A percentile compares a stretch with the other conserved stretches of the same genome.
These are phyloP conservation scores for Antitype chi DNA, from an alignment of 2,888 invertebrate genomes.

Conservation along the genomic window DNA sequence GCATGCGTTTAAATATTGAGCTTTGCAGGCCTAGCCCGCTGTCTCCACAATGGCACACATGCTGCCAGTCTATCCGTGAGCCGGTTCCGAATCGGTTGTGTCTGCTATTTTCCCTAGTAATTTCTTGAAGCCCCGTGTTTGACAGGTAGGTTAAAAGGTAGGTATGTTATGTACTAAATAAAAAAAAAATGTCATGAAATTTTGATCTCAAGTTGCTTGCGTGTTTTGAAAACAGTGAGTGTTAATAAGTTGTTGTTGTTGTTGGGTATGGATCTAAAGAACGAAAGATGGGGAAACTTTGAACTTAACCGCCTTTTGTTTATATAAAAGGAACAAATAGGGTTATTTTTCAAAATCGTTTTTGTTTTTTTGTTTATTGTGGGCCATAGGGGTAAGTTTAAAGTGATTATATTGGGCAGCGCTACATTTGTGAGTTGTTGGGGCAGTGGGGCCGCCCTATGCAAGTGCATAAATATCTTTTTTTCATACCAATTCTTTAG, in stretches of 20 bases:
- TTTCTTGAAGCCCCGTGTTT: too few species aligned
- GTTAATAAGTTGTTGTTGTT: not conserved
- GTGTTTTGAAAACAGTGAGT: not conserved
- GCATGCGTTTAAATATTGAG: conserved; percentile 27
- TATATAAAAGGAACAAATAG: not conserved
- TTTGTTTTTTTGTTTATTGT: not conserved
- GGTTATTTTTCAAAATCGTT: too few species aligned
- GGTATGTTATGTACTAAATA: not conserved
- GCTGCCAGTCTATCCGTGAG: not conserved
- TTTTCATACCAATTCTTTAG: not conserved
- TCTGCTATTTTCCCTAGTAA: not conserved
- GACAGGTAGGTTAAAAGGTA: too few species aligned
- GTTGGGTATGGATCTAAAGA: too few species aligned
- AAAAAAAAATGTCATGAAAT: not conserved
- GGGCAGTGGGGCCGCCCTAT: not conserved
- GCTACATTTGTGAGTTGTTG: not conserved
- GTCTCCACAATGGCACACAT: too few species aligned
- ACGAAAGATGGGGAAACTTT: not conserved
- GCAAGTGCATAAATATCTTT: not conserved
- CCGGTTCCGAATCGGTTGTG: not conserved
- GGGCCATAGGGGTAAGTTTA: too few species aligned
- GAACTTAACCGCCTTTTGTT: not conserved
- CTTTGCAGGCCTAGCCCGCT: too few species aligned
- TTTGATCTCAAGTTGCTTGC: not conserved
- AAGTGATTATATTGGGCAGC: not conserved